Base-by-base conservation (phyloP, 2,888 invertebrate species). In the Agrilus cyanescens region DNA sequence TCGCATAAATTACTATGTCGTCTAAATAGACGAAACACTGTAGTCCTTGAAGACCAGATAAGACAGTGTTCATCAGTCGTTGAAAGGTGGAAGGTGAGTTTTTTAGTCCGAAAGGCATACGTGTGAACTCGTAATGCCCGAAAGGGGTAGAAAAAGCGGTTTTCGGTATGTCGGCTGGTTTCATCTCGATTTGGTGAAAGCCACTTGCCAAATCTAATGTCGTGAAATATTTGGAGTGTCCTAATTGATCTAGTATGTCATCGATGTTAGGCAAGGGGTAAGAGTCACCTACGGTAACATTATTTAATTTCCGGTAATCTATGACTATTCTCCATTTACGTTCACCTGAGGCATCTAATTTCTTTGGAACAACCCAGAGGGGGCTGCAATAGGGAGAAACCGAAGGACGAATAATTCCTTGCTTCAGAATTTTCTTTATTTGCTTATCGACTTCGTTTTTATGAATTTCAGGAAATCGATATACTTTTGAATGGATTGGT, bases 271-370 rank as follows among this genome's bases (percentile, higher is more conserved):
- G 55, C n/a, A 57, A 42, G 1, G 53, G 54, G 25, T 51, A 57
- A 38, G 46, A 49, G 37, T 57, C 56, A 8, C 49, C 50, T 2
- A 56, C 40, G 2, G 52, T 55, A 35, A 49, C 49, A 30, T 53
- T 48, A 33, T 60, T 59, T 43, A 55, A 14, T 54, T 57, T 39
- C 44, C 59, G 4, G 46, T 53, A 43, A 51, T 63, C 47, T 45
- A 57, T 38, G 14, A 62, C 59, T 5, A 58, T 37, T 38, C 58
- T 32, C 53, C 54, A 59, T 50, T 61, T 63, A 14, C 43, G 37
- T 46, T 56, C 47, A 2, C 59, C 58, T 0, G 54, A 50, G 1
- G 57, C 49, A 31, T 61, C 61, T 10, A 50, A 4, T 49, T n/a
- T n/a, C n/a, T n/a, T n/a, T n/a, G n/a, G n/a, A 20, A 57, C 53